Evolutionary conservation across 2,888 invertebrate species (phyloP).

Genomic region (Lathronympha strigana): DNA sequence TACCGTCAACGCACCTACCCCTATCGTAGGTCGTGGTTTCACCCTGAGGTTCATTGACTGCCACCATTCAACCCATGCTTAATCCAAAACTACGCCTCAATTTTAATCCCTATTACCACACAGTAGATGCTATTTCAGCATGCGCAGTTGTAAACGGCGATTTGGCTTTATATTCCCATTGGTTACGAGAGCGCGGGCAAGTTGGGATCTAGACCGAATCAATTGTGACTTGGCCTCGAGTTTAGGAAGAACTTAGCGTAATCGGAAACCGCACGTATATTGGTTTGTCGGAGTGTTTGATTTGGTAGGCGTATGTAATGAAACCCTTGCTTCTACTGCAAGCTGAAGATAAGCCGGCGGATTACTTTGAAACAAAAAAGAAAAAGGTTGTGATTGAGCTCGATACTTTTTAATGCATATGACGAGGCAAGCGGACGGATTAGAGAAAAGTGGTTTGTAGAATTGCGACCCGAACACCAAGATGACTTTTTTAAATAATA

Average conservation of each 20-base stretch:
- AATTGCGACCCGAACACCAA: neutral
- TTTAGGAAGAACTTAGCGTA: neutral
- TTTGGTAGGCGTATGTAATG: neutral
- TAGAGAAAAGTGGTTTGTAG: neutral
- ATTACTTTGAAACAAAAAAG: constrained; percentile 75
- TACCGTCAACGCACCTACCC: constrained; percentile 62
- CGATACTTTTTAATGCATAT: constrained; percentile 49
- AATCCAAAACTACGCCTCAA: constrained; percentile 43
- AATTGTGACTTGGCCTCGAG: neutral
- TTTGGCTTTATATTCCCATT: constrained; percentile 21
- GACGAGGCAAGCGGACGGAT: constrained; percentile 1
- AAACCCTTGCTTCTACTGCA: constrained; percentile 61
- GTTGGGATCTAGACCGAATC: neutral
- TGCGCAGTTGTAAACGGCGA: constrained; percentile 21
- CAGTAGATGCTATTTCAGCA: constrained; percentile 47
- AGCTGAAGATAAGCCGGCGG: constrained; percentile 75
- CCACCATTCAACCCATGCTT: constrained; percentile 57
- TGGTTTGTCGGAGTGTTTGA: neutral
- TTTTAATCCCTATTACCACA: constrained; percentile 46
- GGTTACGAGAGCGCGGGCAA: neutral
- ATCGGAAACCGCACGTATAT: neutral
- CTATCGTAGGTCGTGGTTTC: constrained; percentile 80
- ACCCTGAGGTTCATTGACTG: constrained; percentile 74
- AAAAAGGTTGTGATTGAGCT: constrained; percentile 67
- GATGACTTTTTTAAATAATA: neutral